Base-by-base conservation (phyloP, 2,797 vertebrate genomes). In the Valencia hispanica region DNA sequence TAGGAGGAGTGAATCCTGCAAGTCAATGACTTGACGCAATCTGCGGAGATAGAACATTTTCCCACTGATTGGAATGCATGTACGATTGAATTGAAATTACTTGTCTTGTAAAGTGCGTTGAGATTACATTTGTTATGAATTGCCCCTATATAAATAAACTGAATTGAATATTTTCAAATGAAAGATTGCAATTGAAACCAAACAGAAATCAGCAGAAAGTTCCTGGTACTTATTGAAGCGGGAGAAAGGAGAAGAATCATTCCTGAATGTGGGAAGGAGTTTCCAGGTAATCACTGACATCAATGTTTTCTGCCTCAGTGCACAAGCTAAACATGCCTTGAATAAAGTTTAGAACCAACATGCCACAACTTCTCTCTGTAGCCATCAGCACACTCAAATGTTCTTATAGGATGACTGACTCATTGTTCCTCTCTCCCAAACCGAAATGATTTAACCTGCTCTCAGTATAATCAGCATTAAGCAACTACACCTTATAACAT, bases 321-420 rank as follows among this genome's bases (percentile, higher is more conserved):
- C 48, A 77, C 22, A 53, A 45, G 45, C 36, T 41, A 39, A 70
- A 53, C 7, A 30, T 15, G 30, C 63, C 6, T 5, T 70, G 72
- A 17, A 39, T 66, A 36, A 8, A n/a, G 12, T 17, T 27, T 14
- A 27, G 36, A 43, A 27, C 65, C 65, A 72, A 73, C 83, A 84
- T 61, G 81, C 25, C 43, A 27, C 61, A 68, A 75, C 77, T 8
- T 66, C 41, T 87, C 75, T 45, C 34, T 70, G 18, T 25, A 71
- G 30, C 47, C 18, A 36, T 57, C 45, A 69, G 17, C 18, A 70
- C 14, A 7, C 41, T 39, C 14, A 70, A 53, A 41, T 68, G 32
- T 34, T 55, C 68, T 68, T 45, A 32, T 10, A 55, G 36, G 11
- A 27, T 22, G 2, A 74, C 50, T 10, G 68, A 66, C 66, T 80